Evolutionary conservation across 1,140 invertebrate genomes (phyloP).

Genomic region (Lordiphosa collinella): DNA sequence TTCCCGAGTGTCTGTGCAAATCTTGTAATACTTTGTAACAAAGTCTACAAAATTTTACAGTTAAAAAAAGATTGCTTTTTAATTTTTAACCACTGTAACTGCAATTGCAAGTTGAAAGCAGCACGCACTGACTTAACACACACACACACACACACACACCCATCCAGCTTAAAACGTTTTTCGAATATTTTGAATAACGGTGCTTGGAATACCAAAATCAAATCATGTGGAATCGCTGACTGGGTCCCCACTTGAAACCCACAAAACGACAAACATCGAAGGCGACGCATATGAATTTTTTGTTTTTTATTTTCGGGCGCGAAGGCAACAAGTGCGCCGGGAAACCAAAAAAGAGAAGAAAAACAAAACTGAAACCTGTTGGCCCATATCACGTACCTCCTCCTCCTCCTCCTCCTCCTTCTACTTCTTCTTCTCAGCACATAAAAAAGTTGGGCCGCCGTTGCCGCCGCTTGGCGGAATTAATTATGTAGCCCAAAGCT

Average conservation of each 20-base stretch:
- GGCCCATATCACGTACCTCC: conserved; percentile 73
- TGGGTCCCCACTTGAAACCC: conserved; percentile 45
- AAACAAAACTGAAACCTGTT: conserved; percentile 54
- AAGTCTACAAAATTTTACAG: not conserved
- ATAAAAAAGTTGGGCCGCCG: conserved; percentile 48
- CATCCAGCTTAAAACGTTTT: conserved; percentile 63
- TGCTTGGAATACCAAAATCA: conserved; percentile 77
- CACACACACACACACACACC: conserved; percentile 13
- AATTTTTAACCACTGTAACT: not conserved
- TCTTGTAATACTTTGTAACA: not conserved
- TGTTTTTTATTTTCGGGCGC: conserved; percentile 33
- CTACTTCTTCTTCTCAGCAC: conserved; percentile 26
- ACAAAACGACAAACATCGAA: conserved; percentile 31
- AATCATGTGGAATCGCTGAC: conserved; percentile 70
- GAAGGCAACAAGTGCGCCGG: conserved; percentile 64
- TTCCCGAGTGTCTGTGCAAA: not conserved
- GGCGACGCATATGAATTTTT: conserved; percentile 59
- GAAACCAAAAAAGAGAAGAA: conserved; percentile 20
- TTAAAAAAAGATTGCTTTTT: not conserved
- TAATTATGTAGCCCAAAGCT: conserved; percentile 77
- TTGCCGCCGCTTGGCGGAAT: conserved; percentile 55
- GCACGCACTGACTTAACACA: conserved; percentile 21
- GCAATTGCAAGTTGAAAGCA: conserved; percentile 35
- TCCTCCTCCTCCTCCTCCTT: conserved; percentile 16
- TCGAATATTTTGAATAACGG: conserved; percentile 78